Conservation (phyloP, 2,888 invertebrate genomes). For the Chirona hameri region DNA sequence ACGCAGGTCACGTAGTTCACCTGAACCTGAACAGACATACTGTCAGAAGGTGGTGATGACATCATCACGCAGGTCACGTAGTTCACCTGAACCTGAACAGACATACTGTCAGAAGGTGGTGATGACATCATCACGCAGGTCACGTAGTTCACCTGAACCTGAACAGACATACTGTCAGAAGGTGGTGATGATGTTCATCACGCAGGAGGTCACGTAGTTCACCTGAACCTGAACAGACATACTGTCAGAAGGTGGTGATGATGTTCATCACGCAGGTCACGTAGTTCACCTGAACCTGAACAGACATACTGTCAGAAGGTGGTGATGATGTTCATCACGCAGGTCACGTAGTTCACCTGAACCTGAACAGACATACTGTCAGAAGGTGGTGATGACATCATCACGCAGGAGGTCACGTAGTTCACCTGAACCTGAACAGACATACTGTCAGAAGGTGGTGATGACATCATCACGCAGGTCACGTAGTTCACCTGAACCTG, state of each 20-base stretch:
- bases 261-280: conserved; percentile 87
- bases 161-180: conserved; percentile 56
- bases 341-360: conserved; percentile 67
- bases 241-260: conserved; percentile 74
- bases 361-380: not conserved
- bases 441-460: conserved; percentile 67
- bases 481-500: conserved; percentile 61
- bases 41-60: conserved; percentile 82
- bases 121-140: conserved; percentile 82
- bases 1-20: conserved; percentile 76
- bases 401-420: conserved; percentile 81
- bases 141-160: conserved; percentile 61
- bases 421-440: conserved; percentile 43
- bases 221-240: conserved; percentile 26
- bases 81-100: conserved; percentile 44
- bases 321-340: conserved; percentile 85
- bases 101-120: conserved; percentile 67
- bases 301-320: conserved; percentile 62
- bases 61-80: conserved; percentile 85
- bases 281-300: conserved; percentile 55
- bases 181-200: conserved; percentile 88
- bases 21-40: conserved; percentile 2
- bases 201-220: conserved; percentile 75
- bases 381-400: conserved; percentile 91
- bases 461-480: conserved; percentile 82